These are phyloP conservation scores for Gopherus evgoodei DNA, from an alignment of 2,113 vertebrate genomes.

Conservation along the genomic window DNA sequence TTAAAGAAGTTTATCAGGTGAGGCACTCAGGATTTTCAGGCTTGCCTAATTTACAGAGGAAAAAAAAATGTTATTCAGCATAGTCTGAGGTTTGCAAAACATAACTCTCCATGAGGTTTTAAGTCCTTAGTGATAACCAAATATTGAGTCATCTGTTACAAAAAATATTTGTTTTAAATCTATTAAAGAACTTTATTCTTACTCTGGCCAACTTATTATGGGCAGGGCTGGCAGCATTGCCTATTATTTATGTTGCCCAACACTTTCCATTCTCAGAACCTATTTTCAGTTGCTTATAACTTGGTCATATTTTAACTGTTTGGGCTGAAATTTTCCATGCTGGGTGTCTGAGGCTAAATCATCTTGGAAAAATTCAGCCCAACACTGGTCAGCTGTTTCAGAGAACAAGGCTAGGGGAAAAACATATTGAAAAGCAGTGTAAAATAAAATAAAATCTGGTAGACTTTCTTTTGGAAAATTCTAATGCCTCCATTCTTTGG, in stretches of 20 bases:
- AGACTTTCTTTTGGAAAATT: too few relatives aligned
- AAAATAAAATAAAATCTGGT: too few relatives aligned
- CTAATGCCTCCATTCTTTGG: too few relatives aligned
- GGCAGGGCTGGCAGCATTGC: not conserved
- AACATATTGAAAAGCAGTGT: too few relatives aligned
- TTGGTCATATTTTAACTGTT: too few relatives aligned
- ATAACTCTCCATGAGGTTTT: not conserved
- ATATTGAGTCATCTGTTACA: not conserved
- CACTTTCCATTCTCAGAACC: not conserved
- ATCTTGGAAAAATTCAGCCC: too few relatives aligned
- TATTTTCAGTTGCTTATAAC: not conserved
- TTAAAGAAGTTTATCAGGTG: not conserved
- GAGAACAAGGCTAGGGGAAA: too few relatives aligned
- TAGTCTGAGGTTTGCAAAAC: not conserved
- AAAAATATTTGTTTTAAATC: not conserved
- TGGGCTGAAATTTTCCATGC: too few relatives aligned
- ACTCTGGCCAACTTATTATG: not conserved
- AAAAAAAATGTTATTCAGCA: not conserved
- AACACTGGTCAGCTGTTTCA: too few relatives aligned
- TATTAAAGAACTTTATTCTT: not conserved
- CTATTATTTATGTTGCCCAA: too few relatives aligned
- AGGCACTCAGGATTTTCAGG: not conserved
- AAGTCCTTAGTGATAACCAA: not conserved
- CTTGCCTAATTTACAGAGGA: not conserved
- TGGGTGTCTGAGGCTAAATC: too few relatives aligned